Evolutionary conservation across 2,888 invertebrate species (phyloP), one percentile per base, ranked within the genome.

Genomic region (Brachypalpus laphriformis): DNA sequence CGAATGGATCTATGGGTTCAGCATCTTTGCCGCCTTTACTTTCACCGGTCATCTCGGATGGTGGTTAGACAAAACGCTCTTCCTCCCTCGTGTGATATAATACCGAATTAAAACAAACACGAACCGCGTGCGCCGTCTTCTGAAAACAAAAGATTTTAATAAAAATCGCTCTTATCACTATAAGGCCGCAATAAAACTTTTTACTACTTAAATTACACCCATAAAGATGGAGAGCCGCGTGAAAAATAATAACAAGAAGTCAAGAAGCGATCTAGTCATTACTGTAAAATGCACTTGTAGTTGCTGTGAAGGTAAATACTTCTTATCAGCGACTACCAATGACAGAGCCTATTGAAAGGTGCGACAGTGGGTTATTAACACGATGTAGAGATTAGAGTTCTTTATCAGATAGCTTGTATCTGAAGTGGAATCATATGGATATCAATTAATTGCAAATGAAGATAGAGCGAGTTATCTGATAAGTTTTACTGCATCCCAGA

Each of bases 1-100:
- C 93, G 88, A 94, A 94, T 20, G 92, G 92, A 88, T 92, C 92
- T 5, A 14, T 14, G 1, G 14, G 51, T 3, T 45, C 66, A n/a
- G n/a, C 40, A 34, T 75, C 57, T 20, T 80, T 83, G 20, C 28
- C 34, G 7, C 16, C 22, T 8, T 61, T 49, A 8, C 49, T 75
- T 20, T 68, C 54, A 8, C 42, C 45, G 18, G 78, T 80, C 83
- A 85, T 85, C 16, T 45, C 65, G 42, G 9, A 34, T 34, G 0
- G 14, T 20, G 0, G 1, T 31, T 1, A 0, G 2, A 31, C 6
- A 31, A 18, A 7, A 16, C n/a, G 25, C 5, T 42, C 42, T 7
- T 42, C 5, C 1, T 42, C 7, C 8, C 7, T 5, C 6, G 14
- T 6, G 14, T 37, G 37, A 6, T 16, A 16, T 6, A 16, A 18